Percentiles rank a stretch among this genome's conserved stretches.
Evolutionary conservation across 2,113 vertebrate genomes (phyloP).

Genomic region (Argyrosomus japonicus): DNA sequence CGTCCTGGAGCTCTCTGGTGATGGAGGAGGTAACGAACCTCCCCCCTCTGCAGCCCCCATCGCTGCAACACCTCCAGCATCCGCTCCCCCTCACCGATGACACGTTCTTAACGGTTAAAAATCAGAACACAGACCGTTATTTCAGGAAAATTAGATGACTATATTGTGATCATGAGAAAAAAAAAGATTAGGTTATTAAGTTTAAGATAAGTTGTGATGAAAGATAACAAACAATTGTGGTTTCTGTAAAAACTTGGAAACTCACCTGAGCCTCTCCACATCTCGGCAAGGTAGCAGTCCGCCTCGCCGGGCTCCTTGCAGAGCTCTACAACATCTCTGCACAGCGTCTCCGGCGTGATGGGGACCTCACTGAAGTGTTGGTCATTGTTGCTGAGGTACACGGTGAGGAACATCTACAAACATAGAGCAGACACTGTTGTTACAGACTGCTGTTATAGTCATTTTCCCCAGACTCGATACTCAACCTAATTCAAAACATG

Average conservation of each 20-base stretch:
- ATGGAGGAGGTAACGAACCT: constrained; percentile 90
- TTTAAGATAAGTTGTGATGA: not conserved
- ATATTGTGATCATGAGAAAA: too few species aligned
- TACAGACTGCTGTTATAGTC: too few species aligned
- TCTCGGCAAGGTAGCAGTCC: constrained; percentile 91
- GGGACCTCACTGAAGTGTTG: constrained; percentile 94
- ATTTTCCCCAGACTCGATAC: too few species aligned
- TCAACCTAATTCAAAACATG: too few species aligned
- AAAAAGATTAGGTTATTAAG: too few species aligned
- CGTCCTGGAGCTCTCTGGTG: constrained; percentile 85
- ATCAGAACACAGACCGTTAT: not conserved
- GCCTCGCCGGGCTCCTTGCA: constrained; percentile 94
- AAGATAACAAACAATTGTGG: not conserved
- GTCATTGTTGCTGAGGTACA: constrained; percentile 94
- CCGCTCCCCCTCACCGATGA: constrained; percentile 87
- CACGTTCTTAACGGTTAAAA: constrained; percentile 84
- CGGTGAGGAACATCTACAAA: constrained; percentile 92
- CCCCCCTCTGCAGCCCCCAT: constrained; percentile 88
- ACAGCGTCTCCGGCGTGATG: constrained; percentile 90
- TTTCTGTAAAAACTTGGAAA: not conserved
- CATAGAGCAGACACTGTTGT: not conserved
- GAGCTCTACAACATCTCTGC: constrained; percentile 93
- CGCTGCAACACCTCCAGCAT: constrained; percentile 91
- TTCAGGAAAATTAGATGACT: too few species aligned
- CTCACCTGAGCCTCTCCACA: constrained; percentile 91